Percentiles rank a stretch among this genome's conserved stretches.
Conservation (phyloP, 2,888 invertebrate species). For the Leptothorax acervorum region DNA sequence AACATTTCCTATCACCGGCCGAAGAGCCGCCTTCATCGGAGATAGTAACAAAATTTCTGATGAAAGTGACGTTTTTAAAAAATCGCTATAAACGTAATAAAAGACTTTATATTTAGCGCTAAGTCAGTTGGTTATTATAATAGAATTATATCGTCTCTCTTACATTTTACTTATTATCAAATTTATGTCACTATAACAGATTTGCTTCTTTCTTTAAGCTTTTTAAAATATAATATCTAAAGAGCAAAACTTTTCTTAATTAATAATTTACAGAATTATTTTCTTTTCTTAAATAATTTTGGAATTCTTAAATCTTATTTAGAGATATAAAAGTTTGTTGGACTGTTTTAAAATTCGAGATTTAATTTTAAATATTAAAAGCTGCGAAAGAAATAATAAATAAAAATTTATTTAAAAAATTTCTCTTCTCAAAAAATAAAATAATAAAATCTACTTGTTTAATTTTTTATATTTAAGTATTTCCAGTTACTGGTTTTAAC, state of each 20-base stretch:
- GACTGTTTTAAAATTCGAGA: not conserved
- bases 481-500: not conserved
- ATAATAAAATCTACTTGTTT: not conserved
- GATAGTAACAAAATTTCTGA: slow-evolving; percentile 26
- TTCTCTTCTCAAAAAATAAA: not conserved
- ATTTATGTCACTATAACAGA: not conserved
- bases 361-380: not conserved
- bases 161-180: not conserved
- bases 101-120: not conserved
- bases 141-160: not conserved
- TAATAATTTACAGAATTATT: slow-evolving; percentile 13
- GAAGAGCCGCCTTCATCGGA: not conserved
- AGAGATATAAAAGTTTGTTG: not conserved
- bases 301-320: not conserved
- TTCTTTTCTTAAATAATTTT: not conserved
- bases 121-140: not conserved
- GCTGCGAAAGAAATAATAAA: not conserved
- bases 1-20: slow-evolving; percentile 35
- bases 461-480: not conserved
- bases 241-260: not conserved
- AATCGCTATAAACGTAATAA: not conserved
- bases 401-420: not conserved
- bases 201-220: not conserved
- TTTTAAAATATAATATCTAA: not conserved
- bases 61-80: slow-evolving; percentile 7